Evolutionary conservation across 2,888 invertebrate species (phyloP), one percentile per base, ranked within the genome.

Genomic region (Ganaspis brasiliensis): DNA sequence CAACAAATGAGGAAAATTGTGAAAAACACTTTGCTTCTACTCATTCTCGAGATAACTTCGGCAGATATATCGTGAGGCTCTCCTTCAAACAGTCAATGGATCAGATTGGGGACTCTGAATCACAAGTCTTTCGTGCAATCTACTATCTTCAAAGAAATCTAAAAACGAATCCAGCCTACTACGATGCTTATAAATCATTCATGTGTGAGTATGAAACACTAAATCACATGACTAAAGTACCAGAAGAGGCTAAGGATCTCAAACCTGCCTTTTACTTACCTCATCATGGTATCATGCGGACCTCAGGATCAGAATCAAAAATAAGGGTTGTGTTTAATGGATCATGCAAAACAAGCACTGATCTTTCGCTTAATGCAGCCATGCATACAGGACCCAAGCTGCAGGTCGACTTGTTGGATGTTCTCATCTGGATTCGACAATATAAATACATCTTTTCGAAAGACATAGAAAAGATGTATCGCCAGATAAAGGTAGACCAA

Each of bases 391-490:
- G 88, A 1, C 86, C 87, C 0, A 31, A 31, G 79, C 67, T 87
- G 12, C 67, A 31, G 6, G 6, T 2, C 6, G 31, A 31, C 6
- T 4, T 31, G 6, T 4, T 31, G 3, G 6, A 31, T 31, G 31
- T 31, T 31, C 31, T 31, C 6, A 2, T 31, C 6, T 31, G 31
- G 31, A 4, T 31, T 31, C 31, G 31, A 4, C 31, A 31, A 6
- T 31, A 4, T 31, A 2, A 6, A 31, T 31, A 31, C 6, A 6
- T 31, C 6, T 31, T 31, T 31, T 4, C 31, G 2, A 4, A 2
- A 4, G 31, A 89, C 73, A 83, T 90, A 24, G 84, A 81, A 14
- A 87, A 88, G 78, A 89, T 89, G 85, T 74, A 49, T 35, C 56
- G 70, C 8, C 70, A 70, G 12, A 70, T 70, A 21, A 52, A n/a